Evolutionary conservation across 2,797 vertebrate species (phyloP).

Genomic region (Lophotriccus pileatus): DNA sequence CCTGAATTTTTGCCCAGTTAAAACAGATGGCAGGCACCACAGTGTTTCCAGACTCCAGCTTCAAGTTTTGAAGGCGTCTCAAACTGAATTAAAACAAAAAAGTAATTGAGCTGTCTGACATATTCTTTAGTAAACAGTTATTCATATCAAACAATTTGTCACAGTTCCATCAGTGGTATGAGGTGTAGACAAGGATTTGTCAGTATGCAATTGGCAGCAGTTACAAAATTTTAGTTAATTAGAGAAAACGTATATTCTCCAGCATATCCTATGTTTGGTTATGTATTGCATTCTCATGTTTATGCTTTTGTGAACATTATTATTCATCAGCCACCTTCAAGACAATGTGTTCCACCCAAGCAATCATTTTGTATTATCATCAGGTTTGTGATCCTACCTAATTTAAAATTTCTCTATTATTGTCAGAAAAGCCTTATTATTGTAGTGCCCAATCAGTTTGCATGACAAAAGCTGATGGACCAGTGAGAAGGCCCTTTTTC

Average conservation of each 20-base stretch:
- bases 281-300: rapidly evolving
- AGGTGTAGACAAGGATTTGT: background rate
- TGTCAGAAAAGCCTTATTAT: background rate
- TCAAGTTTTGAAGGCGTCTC: slow-evolving; percentile 20
- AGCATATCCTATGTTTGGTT: background rate
- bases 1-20: slow-evolving; percentile 18
- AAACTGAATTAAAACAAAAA: slow-evolving; percentile 35
- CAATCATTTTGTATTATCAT: background rate
- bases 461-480: background rate
- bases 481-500: background rate
- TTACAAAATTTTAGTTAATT: background rate
- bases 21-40: slow-evolving; percentile 37
- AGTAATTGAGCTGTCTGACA: background rate
- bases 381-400: background rate
- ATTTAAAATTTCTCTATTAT: background rate
- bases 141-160: background rate
- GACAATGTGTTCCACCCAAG: background rate
- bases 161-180: background rate
- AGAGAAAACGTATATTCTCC: background rate
- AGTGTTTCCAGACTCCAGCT: slow-evolving; percentile 27
- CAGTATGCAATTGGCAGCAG: background rate
- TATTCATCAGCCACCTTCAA: background rate
- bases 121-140: background rate
- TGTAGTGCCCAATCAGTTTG: background rate
- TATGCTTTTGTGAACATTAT: background rate